Evolutionary conservation across 2,888 invertebrate species (phyloP), one percentile per base, ranked within the genome.

Genomic region (Notodonta dromedarius): DNA sequence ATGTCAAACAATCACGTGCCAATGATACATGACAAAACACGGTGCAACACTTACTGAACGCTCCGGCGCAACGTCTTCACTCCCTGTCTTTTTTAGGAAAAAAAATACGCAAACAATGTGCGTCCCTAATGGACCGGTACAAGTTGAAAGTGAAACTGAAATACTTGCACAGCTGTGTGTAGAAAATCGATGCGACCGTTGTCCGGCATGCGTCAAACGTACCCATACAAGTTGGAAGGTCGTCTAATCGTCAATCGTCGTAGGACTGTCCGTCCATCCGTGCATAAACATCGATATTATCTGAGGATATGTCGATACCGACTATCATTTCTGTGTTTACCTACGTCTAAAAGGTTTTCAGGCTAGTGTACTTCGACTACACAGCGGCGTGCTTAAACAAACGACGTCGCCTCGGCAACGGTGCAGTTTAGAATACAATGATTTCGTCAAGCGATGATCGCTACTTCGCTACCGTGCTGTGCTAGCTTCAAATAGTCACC

Each of bases 101-200:
- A n/a, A 65, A 60, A 78, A 77, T 70, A 66, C 70, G 76, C 76
- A 69, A 66, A 68, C 71, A 73, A 74, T 76, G 78, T 82, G 81
- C 83, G 82, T 79, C 75, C 77, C 81, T 83, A 84, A 80, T 82
- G 83, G 81, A 82, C 85, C 79, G 79, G 75, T 70, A 72, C 80
- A 78, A 79, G 74, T 83, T 80, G 84, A 88, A 86, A 89, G 89
- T 89, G 88, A 90, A 87, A 88, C 85, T 86, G 81, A 74, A 80
- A 80, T 80, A 80, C 76, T 80, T 77, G 81, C 79, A 74, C 79
- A 77, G 79, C 70, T 75, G 75, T 72, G 74, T 80, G 85, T 86
- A 82, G 81, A 87, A 88, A 91, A 91, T 91, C 92, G 88, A 91
- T 91, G 86, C 79, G 82, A 73, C 77, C 82, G 77, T 76, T 82